Evolutionary conservation across 2,113 vertebrate genomes (phyloP), one percentile per base, ranked within the genome.

Genomic region (Galemys pyrenaicus): DNA sequence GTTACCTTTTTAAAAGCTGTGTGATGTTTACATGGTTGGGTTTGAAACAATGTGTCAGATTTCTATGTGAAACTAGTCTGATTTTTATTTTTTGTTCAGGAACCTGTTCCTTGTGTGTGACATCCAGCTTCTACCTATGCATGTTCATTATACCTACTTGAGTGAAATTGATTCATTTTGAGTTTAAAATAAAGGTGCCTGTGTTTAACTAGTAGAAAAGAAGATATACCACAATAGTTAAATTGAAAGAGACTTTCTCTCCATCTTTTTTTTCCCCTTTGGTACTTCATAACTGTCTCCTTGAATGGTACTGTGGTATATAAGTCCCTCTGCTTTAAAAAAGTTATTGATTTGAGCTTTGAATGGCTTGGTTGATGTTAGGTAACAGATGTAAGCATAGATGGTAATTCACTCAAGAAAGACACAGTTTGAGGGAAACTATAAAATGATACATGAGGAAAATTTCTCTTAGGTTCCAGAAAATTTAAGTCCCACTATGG

Each of bases 351-450:
- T 28, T 58, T 81, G 73, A 85, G 28, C 56, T 89, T 91, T 94
- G 85, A 80, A 26, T 44, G 73, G 86, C 32, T n/a, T 91, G 2
- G 9, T 88, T 73, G 30, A 71, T 60, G n/a, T 68, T 91, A 46
- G 41, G 70, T 91, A 93, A 67, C 87, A 77, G 64, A 46, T 44
- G 2, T 86, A 71, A 90, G 46, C 51, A 44, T 84, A 30, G 44
- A 60, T 35, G 17, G 3, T 30, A 54, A 70, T 85, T 87, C 79
- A 87, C 49, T 80, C 16, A 78, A 64, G 77, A 87, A 35, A 68
- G 94, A 73, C 19, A 93, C 12, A 49, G 32, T 94, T 89, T 95
- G 28, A 32, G 89, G 41, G 80, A 89, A 95, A 92, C 32, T 65
- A 65, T 88, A 89, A 91, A 92, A 71, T 74, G 75, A 39, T 80